These are phyloP conservation scores for Athetis lepigone DNA, from an alignment of 2,888 invertebrate species.

Conservation along the genomic window DNA sequence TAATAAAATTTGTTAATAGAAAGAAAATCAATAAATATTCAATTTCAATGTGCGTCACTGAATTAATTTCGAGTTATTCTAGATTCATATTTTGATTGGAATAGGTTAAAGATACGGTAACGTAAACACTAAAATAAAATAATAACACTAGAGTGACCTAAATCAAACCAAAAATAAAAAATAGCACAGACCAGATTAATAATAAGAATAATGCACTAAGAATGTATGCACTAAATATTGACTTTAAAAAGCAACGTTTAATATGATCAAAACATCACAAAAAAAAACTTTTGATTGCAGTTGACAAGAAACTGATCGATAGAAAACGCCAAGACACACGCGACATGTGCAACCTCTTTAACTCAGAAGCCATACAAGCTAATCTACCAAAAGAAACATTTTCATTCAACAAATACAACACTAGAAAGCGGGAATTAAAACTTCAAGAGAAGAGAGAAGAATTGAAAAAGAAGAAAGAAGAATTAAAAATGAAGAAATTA, in stretches of 20 bases:
- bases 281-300: conserved; percentile 63
- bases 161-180: no score
- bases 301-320: conserved; percentile 78
- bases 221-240: no score
- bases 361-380: conserved; percentile 70
- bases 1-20: neutral
- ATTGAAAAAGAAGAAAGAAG: conserved; percentile 5
- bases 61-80: no score
- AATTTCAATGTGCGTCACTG: neutral
- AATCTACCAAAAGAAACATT: conserved; percentile 11
- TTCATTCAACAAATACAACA: conserved; percentile 40
- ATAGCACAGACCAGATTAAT: no score
- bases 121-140: no score
- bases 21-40: neutral
- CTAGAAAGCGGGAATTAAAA: conserved; percentile 22
- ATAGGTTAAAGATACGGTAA: no score
- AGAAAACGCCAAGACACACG: conserved; percentile 82
- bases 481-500: conserved; percentile 3
- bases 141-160: no score
- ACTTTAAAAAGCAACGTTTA: no score
- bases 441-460: conserved; percentile 15
- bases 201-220: no score
- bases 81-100: no score
- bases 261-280: neutral
- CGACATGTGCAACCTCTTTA: conserved; percentile 83